Percentiles rank a stretch among this genome's conserved stretches.
phyloP scores from a whole-genome alignment of 1,140 invertebrate species.

The Oppia nitens region DNA sequence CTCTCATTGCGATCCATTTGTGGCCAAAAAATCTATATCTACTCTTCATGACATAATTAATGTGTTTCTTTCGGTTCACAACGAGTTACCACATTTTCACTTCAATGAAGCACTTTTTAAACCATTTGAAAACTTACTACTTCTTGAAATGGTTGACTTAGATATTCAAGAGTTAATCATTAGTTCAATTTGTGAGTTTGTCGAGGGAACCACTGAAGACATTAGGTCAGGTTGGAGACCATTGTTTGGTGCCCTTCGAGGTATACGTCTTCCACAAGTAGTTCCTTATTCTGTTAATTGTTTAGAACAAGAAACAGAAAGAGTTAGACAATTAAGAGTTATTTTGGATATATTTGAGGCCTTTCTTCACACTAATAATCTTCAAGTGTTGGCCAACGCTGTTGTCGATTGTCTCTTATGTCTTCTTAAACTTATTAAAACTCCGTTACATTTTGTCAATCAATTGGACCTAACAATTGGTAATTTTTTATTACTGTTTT shows the following conservation, averaged over 20 bases:
- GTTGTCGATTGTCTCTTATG: constrained; percentile 82
- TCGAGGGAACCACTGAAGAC: constrained; percentile 76
- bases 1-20: constrained; percentile 58
- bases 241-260: constrained; percentile 69
- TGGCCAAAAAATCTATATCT: constrained; percentile 80
- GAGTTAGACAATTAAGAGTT: constrained; percentile 40
- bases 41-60: constrained; percentile 82
- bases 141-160: constrained; percentile 71
- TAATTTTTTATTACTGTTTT: neutral
- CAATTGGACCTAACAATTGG: neutral
- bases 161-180: constrained; percentile 83
- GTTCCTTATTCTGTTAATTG: neutral
- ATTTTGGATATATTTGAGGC: constrained; percentile 81
- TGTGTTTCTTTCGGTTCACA: constrained; percentile 56
- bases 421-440: constrained; percentile 48
- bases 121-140: constrained; percentile 82
- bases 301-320: constrained; percentile 26
- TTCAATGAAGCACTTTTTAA: constrained; percentile 88
- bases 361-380: constrained; percentile 76
- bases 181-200: constrained; percentile 82
- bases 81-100: constrained; percentile 77
- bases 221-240: constrained; percentile 84
- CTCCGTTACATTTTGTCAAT: constrained; percentile 28
- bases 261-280: constrained; percentile 37
- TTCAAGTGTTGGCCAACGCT: constrained; percentile 79